Evolutionary conservation across 2,113 vertebrate species (phyloP), one percentile per base, ranked within the genome.

Genomic region (Pelecanoides urinatrix): DNA sequence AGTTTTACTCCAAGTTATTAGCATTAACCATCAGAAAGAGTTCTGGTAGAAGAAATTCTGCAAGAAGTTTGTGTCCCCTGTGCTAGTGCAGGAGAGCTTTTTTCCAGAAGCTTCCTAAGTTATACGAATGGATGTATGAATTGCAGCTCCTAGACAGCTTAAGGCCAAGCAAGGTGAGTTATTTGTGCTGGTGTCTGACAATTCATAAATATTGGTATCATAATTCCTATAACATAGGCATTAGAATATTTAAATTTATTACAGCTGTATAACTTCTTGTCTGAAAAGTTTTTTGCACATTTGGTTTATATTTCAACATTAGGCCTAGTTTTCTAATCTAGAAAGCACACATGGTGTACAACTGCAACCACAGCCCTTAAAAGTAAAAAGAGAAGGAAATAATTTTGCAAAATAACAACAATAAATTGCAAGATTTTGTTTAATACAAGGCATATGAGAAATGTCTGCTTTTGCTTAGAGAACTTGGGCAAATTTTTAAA

Each of bases 341-440:
- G 77, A 66, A 91, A 36, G 67, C 16, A 75, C 73, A 71, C 14
- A 44, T 74, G 67, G 30, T 63, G 2, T 90, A 47, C 32, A 70
- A 42, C 25, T 72, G 80, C n/a, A 91, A 82, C 47, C 29, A 32
- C 2, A 4, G 6, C 40, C 6, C 61, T 71, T 44, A 38, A 81
- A 91, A 92, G n/a, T 61, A 76, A 94, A 88, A 95, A 75, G 29
- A 94, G 45, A 97, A 88, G 63, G 30, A 90, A 93, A 53, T 4
- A 1, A 15, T 79, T 88, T 88, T 84, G 27, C 47, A 61, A 93
- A 92, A 63, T 59, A 81, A 61, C 19, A 94, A n/a, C 7, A 81
- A 72, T 26, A 73, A 65, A 14, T 68, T 45, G 36, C 30, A 78
- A 76, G 16, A 58, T 52, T 67, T 93, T 90, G 4, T 82, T 68